Percentiles rank a stretch among this genome's conserved stretches.
Evolutionary conservation across 2,113 vertebrate species (phyloP).

Genomic region (Chionis minor): DNA sequence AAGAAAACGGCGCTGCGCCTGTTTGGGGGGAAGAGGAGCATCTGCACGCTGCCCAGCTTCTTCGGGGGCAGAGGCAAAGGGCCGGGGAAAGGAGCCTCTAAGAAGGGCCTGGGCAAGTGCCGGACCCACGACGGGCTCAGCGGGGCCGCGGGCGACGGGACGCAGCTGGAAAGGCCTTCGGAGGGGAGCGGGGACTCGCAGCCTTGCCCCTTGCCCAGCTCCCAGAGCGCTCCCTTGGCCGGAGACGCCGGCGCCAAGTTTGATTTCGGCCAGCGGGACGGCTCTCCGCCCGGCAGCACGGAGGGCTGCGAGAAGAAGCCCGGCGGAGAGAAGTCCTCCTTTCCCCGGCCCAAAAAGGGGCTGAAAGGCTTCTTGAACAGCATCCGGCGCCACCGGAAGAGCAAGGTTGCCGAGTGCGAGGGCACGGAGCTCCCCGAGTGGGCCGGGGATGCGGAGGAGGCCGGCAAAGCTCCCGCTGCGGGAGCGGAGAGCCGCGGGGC

Average conservation of each 20-base stretch:
- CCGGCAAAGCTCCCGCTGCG: constrained; percentile 2
- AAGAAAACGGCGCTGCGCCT: constrained; percentile 90
- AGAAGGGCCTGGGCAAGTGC: constrained; percentile 89
- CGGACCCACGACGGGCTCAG: constrained; percentile 90
- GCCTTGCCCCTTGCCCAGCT: constrained; percentile 47
- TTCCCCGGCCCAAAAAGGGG: constrained; percentile 85
- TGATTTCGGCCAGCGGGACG: constrained; percentile 56
- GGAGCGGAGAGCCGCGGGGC: not conserved
- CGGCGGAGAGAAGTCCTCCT: constrained; percentile 71
- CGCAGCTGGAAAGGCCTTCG: not conserved
- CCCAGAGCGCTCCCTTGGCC: constrained; percentile 68
- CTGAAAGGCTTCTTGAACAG: constrained; percentile 91
- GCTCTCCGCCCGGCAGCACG: constrained; percentile 51
- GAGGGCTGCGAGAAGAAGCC: constrained; percentile 80
- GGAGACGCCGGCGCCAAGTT: constrained; percentile 3
- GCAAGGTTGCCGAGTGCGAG: constrained; percentile 76
- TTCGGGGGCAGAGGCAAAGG: constrained; percentile 87
- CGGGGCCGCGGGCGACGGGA: constrained; percentile 65
- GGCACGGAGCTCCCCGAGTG: constrained; percentile 67
- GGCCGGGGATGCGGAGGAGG: constrained; percentile 47
- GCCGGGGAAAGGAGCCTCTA: constrained; percentile 78
- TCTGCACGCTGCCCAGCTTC: constrained; percentile 92
- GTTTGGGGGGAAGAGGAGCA: constrained; percentile 90
- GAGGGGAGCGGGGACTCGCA: not conserved
- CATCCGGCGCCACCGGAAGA: constrained; percentile 88